Percentiles rank a stretch among this genome's conserved stretches.
Evolutionary conservation across 2,797 vertebrate species (phyloP).

Genomic region (Pelodytes ibericus): DNA sequence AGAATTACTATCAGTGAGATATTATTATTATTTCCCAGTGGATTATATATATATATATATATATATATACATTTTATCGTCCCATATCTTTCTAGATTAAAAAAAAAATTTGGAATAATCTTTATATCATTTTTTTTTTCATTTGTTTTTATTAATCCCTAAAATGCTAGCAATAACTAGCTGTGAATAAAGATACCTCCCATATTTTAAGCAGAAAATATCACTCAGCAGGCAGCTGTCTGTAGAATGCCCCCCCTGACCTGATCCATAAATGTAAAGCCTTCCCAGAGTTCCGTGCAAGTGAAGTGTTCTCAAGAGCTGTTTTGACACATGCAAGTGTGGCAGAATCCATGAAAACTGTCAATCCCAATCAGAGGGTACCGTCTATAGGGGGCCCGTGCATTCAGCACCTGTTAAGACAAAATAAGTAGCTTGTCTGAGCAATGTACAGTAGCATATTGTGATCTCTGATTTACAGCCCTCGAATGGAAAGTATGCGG

Average conservation of each 20-base stretch:
- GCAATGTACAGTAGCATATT: background rate
- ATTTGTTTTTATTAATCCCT: background rate
- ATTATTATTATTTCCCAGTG: too few relatives aligned
- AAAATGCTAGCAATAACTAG: background rate
- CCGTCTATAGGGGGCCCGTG: background rate
- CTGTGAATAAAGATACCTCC: conserved; percentile 9
- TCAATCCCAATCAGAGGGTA: conserved; percentile 14
- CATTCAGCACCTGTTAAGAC: conserved; percentile 25
- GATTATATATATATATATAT: too few relatives aligned
- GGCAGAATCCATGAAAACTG: conserved; percentile 20
- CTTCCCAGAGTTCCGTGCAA: conserved; percentile 22
- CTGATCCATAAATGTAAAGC: conserved; percentile 18
- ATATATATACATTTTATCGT: too few relatives aligned
- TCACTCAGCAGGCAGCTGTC: conserved; percentile 32
- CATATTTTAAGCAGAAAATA: background rate
- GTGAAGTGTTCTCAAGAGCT: conserved; percentile 21
- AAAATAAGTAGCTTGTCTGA: conserved; percentile 18
- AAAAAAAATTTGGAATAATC: too few relatives aligned
- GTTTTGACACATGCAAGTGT: conserved; percentile 24
- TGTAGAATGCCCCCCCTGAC: conserved; percentile 19
- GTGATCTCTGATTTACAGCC: conserved; percentile 30
- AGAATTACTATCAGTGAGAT: too few relatives aligned
- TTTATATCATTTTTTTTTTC: too few relatives aligned
- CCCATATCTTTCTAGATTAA: too few relatives aligned
- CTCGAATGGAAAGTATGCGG: conserved; percentile 30